Evolutionary conservation across 1,140 invertebrate genomes (phyloP), one percentile per base, ranked within the genome.

Genomic region (Rhagoletis pomonella): DNA sequence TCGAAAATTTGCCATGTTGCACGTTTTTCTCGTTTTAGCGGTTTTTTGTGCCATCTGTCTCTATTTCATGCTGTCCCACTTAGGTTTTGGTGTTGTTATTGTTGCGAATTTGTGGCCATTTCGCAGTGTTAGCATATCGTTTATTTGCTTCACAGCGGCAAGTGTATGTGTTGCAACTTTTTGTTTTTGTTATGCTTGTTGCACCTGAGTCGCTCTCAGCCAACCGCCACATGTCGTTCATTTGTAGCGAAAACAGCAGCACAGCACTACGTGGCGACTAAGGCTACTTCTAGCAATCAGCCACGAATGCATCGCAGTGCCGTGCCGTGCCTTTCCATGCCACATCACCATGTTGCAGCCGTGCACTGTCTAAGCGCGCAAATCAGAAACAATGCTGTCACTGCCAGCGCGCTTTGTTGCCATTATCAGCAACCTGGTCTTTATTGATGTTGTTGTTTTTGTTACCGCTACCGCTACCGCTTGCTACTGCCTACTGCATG

Each of bases 301-400:
- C 29, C 29, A 29, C 1, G 29, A 29, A 29, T 29, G 29, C 29
- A 29, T 29, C 29, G 29, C 29, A 42, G n/a, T 29, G 19, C 10
- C 42, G 29, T 29, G 17, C 69, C 42, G 50, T 5, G 4, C 17
- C 4, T 6, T 55, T 44, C 42, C 73, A 55, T 81, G 73, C 73
- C 73, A 81, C 29, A 29, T 29, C 29, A 29, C 19, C 47, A 44
- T 81, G 73, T 19, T 6, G 17, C 73, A 73, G 44, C 39, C 10
- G 47, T 81, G 14, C 14, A 29, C 6, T 55, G n/a, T 3, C 12
- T 44, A 73, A 6, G 67, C 73, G n/a, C 47, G 73, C 50, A 81
- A 81, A 81, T 81, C 44, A 19, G 6, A n/a, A 55, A 55, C 73
- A 81, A 10, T n/a, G 73, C 73, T 81, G 44, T 81, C 73, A 81